A percentile compares a stretch with the other conserved stretches of the same genome.
Conservation (phyloP, 2,113 vertebrate genomes). For the Pagrus major region DNA sequence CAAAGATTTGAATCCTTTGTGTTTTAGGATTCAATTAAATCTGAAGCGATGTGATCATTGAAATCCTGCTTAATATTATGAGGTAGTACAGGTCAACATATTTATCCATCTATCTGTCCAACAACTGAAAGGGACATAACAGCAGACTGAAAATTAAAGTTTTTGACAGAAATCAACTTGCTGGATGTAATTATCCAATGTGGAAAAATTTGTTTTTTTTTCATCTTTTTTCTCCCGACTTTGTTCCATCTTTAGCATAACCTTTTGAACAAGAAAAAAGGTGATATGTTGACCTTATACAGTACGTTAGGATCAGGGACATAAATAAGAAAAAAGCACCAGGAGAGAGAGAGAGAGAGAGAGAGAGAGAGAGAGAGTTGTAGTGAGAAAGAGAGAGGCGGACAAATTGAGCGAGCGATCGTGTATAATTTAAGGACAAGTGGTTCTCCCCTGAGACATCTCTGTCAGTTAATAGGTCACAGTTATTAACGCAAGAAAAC, state of each 20-base stretch:
- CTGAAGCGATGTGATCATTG: background rate
- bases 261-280: conserved; percentile 70
- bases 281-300: conserved; percentile 60
- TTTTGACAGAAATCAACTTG: background rate
- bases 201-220: conserved; percentile 55
- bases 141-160: background rate
- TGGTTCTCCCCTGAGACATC: conserved; percentile 59
- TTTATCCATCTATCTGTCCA: background rate
- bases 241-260: conserved; percentile 44
- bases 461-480: conserved; percentile 72
- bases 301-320: conserved; percentile 2
- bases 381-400: background rate
- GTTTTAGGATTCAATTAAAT: conserved; percentile 5
- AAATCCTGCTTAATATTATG: background rate
- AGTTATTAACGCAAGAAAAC: conserved; percentile 61
- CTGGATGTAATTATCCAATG: conserved; percentile 47
- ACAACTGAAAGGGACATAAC: background rate
- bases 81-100: background rate
- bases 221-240: conserved; percentile 17
- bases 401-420: conserved; percentile 53
- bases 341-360: background rate
- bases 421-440: conserved; percentile 72
- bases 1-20: background rate
- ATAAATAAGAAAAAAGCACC: conserved; percentile 26
- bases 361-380: background rate